A percentile compares a stretch with the other conserved stretches of the same genome.
Conservation (phyloP, 2,797 vertebrate genomes). For the Silurus lanzhouensis region DNA sequence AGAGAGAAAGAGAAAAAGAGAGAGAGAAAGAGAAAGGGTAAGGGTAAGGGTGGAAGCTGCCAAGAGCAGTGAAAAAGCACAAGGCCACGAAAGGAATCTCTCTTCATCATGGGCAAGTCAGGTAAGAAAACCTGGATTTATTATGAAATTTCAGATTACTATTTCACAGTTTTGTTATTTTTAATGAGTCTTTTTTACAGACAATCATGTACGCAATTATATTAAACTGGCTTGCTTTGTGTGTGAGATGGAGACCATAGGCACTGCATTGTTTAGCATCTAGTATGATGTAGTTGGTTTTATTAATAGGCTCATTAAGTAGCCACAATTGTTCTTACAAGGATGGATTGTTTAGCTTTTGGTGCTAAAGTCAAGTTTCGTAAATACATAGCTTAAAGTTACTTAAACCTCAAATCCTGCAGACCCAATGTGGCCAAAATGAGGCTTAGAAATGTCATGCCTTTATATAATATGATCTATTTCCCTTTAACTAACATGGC, state of each 20-base stretch:
- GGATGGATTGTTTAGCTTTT: conserved; percentile 13
- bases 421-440: not conserved
- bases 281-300: conserved; percentile 33
- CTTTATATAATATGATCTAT: not conserved
- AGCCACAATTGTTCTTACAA: conserved; percentile 37
- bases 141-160: not conserved
- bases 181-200: not conserved
- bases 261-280: conserved; percentile 41
- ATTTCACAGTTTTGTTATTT: not conserved
- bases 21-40: not conserved
- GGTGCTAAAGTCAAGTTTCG: not conserved
- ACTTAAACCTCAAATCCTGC: too few relatives aligned
- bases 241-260: conserved; percentile 18
- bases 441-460: not conserved
- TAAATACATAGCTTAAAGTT: not conserved
- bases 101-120: conserved; percentile 77
- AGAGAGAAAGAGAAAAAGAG: not conserved
- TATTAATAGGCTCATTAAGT: conserved; percentile 19
- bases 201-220: not conserved
- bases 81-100: conserved; percentile 48
- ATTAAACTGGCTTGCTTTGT: not conserved
- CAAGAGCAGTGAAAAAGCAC: conserved; percentile 35
- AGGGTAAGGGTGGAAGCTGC: conserved; percentile 27
- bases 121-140: conserved; percentile 63
- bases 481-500: not conserved